Evolutionary conservation across 2,888 invertebrate genomes (phyloP).

Genomic region (Ormyrus rosae): DNA sequence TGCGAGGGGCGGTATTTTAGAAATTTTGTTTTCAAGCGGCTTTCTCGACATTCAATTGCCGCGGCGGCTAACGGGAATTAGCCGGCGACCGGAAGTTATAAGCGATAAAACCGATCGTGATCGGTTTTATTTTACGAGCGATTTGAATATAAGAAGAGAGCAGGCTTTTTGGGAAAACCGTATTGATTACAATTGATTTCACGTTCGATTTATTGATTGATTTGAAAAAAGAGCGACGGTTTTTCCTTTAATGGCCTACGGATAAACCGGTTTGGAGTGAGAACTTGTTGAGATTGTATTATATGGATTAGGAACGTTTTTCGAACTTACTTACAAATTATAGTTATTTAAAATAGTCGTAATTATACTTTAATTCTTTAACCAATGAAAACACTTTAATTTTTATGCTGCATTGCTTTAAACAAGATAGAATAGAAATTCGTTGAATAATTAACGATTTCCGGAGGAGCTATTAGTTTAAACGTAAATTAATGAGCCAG

Average conservation of each 20-base stretch:
- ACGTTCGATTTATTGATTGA: no score
- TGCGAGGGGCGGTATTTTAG: background rate
- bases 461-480: slow-evolving; percentile 18
- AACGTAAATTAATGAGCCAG: slow-evolving; percentile 7
- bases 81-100: slow-evolving; percentile 46
- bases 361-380: no score
- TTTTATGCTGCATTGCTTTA: background rate
- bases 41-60: background rate
- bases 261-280: background rate
- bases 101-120: slow-evolving; percentile 14
- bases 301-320: no score
- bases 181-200: background rate
- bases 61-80: background rate
- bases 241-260: slow-evolving; percentile 1
- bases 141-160: background rate
- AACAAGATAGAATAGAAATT: slow-evolving; percentile 1
- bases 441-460: background rate
- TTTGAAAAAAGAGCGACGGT: background rate
- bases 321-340: no score
- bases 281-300: no score
- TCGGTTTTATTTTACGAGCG: slow-evolving; percentile 13
- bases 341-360: no score
- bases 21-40: background rate
- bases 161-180: slow-evolving; percentile 13
- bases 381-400: no score